A percentile compares a stretch with the other conserved stretches of the same genome.
Evolutionary conservation across 2,888 invertebrate species (phyloP).

Genomic region (Synergus umbraculus): DNA sequence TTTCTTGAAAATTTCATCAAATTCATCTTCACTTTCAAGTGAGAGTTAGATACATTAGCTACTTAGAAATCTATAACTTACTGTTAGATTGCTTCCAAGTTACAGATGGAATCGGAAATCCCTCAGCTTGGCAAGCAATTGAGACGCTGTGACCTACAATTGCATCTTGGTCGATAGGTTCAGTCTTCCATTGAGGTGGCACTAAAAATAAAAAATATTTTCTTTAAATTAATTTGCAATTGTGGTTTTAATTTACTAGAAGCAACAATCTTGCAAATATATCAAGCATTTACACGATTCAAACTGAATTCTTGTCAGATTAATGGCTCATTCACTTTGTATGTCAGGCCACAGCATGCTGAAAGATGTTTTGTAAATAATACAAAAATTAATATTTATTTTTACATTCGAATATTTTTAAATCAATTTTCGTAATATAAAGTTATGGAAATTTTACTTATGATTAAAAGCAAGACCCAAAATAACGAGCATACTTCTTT

Average conservation of each 20-base stretch:
- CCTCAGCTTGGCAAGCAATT: constrained; percentile 86
- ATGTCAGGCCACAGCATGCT: background rate
- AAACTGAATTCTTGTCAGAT: background rate
- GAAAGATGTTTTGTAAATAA: background rate
- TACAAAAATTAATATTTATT: background rate
- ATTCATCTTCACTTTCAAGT: constrained; percentile 3
- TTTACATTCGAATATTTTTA: background rate
- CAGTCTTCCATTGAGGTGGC: constrained; percentile 87
- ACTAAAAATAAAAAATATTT: constrained; percentile 79
- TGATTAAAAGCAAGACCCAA: no score
- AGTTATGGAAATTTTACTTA: no score
- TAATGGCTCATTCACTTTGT: background rate
- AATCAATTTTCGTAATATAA: background rate
- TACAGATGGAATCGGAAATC: constrained; percentile 84
- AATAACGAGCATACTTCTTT: no score
- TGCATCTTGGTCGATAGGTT: constrained; percentile 86
- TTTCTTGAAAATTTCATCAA: constrained; percentile 23
- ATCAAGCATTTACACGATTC: background rate
- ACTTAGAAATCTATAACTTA: constrained; percentile 65
- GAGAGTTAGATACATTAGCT: constrained; percentile 6
- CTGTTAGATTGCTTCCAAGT: constrained; percentile 80
- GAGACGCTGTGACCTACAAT: constrained; percentile 84
- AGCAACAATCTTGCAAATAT: background rate
- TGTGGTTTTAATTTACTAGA: background rate
- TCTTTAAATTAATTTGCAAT: background rate